Evolutionary conservation across 2,797 vertebrate genomes (phyloP).

Genomic region (Rhinophrynus dorsalis): DNA sequence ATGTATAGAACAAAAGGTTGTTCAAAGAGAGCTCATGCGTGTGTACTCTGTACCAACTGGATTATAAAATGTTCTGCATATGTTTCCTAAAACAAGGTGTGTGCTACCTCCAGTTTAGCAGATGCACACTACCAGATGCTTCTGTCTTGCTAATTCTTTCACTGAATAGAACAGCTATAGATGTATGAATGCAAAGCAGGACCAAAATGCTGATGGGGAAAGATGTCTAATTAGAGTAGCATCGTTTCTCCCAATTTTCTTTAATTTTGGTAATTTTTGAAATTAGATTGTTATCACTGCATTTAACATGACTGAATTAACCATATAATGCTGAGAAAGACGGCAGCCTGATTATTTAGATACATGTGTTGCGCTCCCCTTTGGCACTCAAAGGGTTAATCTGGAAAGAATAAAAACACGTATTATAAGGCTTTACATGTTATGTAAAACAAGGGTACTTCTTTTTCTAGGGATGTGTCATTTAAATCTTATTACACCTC

Average conservation of each 20-base stretch:
- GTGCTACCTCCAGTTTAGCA: conserved; percentile 28
- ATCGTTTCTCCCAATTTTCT: conserved; percentile 43
- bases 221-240: conserved; percentile 36
- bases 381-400: too few species aligned
- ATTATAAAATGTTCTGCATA: conserved; percentile 41
- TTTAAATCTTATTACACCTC: too few species aligned
- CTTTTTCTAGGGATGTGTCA: too few species aligned
- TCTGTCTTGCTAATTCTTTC: conserved; percentile 47
- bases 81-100: conserved; percentile 40
- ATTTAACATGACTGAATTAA: conserved; percentile 3
- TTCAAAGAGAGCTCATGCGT: conserved; percentile 37
- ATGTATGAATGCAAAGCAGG: conserved; percentile 44
- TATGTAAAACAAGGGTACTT: too few species aligned
- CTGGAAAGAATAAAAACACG: too few species aligned
- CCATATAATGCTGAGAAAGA: background rate
- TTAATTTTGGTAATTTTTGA: conserved; percentile 44
- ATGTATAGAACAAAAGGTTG: conserved; percentile 32
- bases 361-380: too few species aligned
- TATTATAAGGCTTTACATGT: too few species aligned
- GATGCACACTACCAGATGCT: conserved; percentile 43
- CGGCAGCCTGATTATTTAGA: too few species aligned
- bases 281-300: conserved; percentile 35
- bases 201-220: conserved; percentile 49
- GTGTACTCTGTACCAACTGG: conserved; percentile 29
- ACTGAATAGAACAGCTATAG: conserved; percentile 40